Evolutionary conservation across 2,113 vertebrate genomes (phyloP), one percentile per base, ranked within the genome.

Genomic region (Emydocephalus ijimae): DNA sequence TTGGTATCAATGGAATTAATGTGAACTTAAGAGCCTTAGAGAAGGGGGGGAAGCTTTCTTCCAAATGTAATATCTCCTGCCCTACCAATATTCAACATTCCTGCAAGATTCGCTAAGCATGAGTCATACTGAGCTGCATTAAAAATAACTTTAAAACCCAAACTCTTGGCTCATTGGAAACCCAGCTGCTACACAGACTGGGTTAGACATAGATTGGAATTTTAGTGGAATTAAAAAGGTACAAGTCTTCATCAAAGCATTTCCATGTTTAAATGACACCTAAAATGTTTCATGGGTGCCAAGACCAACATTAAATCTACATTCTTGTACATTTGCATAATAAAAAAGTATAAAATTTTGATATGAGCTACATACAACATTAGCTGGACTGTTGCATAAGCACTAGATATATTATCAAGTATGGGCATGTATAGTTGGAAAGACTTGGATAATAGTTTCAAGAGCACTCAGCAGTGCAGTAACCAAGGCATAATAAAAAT

Each of bases 111-210:
- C 26, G 34, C 50, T 45, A 59, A 11, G 21, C 69, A 29, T 90
- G 88, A 90, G 74, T 86, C 88, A 92, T 86, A 86, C 88, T 90
- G 23, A 90, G 45, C 23, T 90, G 92, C 45, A 86, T 59, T 90
- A 92, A 86, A 92, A 92, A 90, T 86, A 92, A 59, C 74, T 59
- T 92, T 86, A 29, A 90, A 85, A 89, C 43, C 55, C 45, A 34
- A 61, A 92, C 39, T 89, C 88, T 59, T 86, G 92, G 86, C 29
- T 90, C 56, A 52, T n/a, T 85, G 87, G 48, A 69, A 61, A 61
- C 23, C 23, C 45, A 90, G 88, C 56, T 86, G 45, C 45, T n/a
- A 55, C 21, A 43, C 64, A 69, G 29, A 9, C 15, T 34, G 64
- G 64, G 29, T 34, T 69, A 48, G 61, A 20, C 18, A 56, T 23